Conservation (phyloP, 2,888 invertebrate genomes). For the Blera fallax region DNA sequence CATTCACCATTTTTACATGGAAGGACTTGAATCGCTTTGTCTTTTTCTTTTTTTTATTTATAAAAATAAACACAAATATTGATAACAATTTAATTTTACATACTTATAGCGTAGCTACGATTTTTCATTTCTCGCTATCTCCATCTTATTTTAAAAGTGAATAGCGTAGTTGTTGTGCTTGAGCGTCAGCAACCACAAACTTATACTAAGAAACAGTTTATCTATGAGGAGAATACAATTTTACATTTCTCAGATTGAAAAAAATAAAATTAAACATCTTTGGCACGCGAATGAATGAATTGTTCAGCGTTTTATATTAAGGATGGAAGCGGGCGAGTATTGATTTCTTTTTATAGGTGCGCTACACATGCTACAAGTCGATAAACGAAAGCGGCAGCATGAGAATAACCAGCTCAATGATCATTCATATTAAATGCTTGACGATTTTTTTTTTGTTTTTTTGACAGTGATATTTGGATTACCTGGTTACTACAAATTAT, state of each 20-base stretch:
- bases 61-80: slow-evolving; percentile 54
- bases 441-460: slow-evolving; percentile 51
- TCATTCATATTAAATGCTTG: slow-evolving; percentile 38
- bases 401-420: slow-evolving; percentile 23
- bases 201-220: background rate
- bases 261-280: slow-evolving; percentile 10
- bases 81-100: slow-evolving; percentile 61
- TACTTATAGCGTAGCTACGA: slow-evolving; percentile 33
- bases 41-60: background rate
- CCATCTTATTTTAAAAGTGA: background rate
- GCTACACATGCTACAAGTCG: slow-evolving; percentile 15
- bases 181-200: background rate
- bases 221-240: slow-evolving; percentile 11
- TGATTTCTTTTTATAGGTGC: slow-evolving; percentile 60
- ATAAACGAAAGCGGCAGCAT: background rate
- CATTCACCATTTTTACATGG: slow-evolving; percentile 33
- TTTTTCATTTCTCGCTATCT: background rate
- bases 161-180: background rate
- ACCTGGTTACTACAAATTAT: slow-evolving; percentile 59
- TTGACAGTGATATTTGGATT: slow-evolving; percentile 71
- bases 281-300: slow-evolving; percentile 67
- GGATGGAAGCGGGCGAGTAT: slow-evolving; percentile 42
- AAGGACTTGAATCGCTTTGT: background rate
- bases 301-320: background rate
- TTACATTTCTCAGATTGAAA: slow-evolving; percentile 5